These are phyloP conservation scores for Agonopterix subpropinquella DNA, from an alignment of 2,888 invertebrate genomes.

Conservation along the genomic window DNA sequence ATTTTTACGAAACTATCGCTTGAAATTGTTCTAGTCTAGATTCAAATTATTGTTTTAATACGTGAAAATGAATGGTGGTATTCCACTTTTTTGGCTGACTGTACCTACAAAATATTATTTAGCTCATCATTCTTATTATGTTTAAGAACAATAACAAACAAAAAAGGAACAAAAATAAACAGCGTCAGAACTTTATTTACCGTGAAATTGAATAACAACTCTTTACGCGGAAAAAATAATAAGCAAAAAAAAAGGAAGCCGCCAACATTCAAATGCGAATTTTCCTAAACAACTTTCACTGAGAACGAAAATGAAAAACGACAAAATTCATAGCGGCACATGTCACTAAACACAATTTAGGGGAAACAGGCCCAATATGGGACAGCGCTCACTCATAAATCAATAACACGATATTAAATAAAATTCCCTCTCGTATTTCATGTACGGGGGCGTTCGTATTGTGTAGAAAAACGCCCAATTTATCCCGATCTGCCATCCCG, in stretches of 20 bases:
- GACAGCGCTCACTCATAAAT: conserved; percentile 47
- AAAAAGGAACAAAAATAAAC: background rate
- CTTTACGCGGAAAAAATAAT: background rate
- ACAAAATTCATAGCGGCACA: conserved; percentile 29
- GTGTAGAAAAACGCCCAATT: conserved; percentile 46
- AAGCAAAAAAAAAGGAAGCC: background rate
- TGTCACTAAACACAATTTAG: conserved; percentile 39
- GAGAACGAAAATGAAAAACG: conserved; percentile 24
- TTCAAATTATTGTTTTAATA: too few species aligned
- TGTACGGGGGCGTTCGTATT: conserved; percentile 29
- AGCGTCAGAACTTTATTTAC: too few species aligned
- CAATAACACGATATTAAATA: conserved; percentile 69
- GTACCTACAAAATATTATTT: too few species aligned
- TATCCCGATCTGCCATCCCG: conserved; percentile 23
- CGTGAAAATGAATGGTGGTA: too few species aligned
- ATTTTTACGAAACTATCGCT: too few species aligned
- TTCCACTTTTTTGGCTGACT: too few species aligned
- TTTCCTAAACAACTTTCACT: background rate
- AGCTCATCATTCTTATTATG: too few species aligned
- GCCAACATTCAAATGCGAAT: background rate
- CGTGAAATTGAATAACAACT: too few species aligned
- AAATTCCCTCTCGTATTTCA: conserved; percentile 60
- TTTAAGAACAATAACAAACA: background rate
- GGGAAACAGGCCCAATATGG: conserved; percentile 34
- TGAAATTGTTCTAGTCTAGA: too few species aligned